Evolutionary conservation across 2,113 vertebrate species (phyloP), one percentile per base, ranked within the genome.

Genomic region (Zootoca vivipara): DNA sequence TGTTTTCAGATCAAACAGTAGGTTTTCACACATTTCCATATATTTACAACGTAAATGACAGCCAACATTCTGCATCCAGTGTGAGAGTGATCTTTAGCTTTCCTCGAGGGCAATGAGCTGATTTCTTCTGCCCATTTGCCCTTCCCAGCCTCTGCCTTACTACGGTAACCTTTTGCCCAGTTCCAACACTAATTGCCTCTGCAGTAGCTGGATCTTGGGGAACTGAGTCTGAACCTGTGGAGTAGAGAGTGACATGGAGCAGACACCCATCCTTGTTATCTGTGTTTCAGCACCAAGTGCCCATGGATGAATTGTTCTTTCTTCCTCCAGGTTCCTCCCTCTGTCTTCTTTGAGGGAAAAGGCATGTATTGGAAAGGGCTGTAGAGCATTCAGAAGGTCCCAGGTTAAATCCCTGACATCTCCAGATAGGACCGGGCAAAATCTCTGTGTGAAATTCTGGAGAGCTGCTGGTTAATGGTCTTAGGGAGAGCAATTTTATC

Each of bases 21-120:
- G 33, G 77, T 56, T 77, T 85, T 62, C 83, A 62, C 15, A 75
- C 7, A 62, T 40, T 85, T 85, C 72, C 56, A 85, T 85, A 85
- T 74, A 85, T 85, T 85, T 85, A 62, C 72, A 75, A 40, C 2
- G 52, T 35, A 85, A 75, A 85, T 75, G 52, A n/a, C 56, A 85
- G 72, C 83, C 72, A 85, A 26, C 1, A 12, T 38, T 85, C 72
- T 40, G 56, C 83, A 85, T 77, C 56, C n/a, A 75, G 56, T 9
- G 4, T 38, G 24, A 8, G 42, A n/a, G 10, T 73, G 42, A 58
- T 35, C n/a, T 74, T 82, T 65, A 67, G 33, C 80, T 40, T 82
- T 35, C 35, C 38, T 69, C 15, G 30, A n/a, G 64, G 38, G 64
- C n/a, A 83, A 46, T 83, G 65, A n/a, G 67, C 70, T 83, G 82